phyloP scores from a whole-genome alignment of 2,797 vertebrate species.

The Malurus splendens region DNA sequence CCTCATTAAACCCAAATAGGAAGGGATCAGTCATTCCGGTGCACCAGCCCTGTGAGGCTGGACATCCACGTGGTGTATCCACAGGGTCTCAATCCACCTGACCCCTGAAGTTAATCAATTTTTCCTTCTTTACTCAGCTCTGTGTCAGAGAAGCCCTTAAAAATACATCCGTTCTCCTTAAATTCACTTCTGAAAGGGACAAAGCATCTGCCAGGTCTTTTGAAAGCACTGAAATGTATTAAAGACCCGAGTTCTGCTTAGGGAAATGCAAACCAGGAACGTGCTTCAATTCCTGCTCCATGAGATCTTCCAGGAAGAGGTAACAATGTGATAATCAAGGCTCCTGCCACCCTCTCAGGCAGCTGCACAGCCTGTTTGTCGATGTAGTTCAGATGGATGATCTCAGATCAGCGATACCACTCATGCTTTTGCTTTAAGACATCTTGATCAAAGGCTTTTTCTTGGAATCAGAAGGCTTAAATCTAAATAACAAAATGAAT shows the following conservation, averaged over 20 bases:
- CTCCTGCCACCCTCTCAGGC: not conserved
- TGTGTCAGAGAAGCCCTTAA: not conserved
- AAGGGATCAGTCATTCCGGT: not conserved
- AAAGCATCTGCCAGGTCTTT: not conserved
- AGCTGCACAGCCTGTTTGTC: not conserved
- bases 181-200: not conserved
- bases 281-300: not conserved
- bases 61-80: not conserved
- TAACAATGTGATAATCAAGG: not conserved
- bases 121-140: not conserved
- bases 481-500: conserved; percentile 17
- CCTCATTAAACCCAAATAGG: not conserved
- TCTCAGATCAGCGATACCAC: not conserved
- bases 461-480: conserved; percentile 17
- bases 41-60: not conserved
- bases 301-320: not conserved
- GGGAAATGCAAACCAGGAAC: not conserved
- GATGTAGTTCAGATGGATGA: not conserved
- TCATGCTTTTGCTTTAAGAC: not conserved
- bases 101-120: not conserved
- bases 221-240: not conserved
- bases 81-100: not conserved
- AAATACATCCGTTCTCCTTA: not conserved
- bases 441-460: conserved; percentile 8
- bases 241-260: not conserved